A percentile compares a stretch with the other conserved stretches of the same genome.
These are phyloP conservation scores for Mesochorus sp. DNA, from an alignment of 2,888 invertebrate species.

Conservation along the genomic window DNA sequence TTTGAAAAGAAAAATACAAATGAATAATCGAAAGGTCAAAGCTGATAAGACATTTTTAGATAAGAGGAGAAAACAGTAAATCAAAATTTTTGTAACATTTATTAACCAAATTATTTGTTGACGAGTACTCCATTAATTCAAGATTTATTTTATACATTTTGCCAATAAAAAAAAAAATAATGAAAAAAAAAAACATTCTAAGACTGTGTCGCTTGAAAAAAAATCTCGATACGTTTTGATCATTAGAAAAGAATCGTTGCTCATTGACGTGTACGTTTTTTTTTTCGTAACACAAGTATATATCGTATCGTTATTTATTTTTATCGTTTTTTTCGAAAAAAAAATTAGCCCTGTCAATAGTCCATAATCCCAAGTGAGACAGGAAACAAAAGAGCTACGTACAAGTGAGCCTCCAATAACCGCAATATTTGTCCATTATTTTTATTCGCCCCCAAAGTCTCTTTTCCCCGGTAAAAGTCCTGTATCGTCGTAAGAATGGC, in stretches of 20 bases:
- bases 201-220: slow-evolving; percentile 1
- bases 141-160: too few species aligned
- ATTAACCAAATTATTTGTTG: too few species aligned
- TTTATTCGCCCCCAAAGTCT: slow-evolving; percentile 17
- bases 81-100: too few species aligned
- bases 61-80: too few species aligned
- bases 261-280: neutral
- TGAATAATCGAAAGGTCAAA: too few species aligned
- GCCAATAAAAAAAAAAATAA: too few species aligned
- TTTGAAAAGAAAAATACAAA: too few species aligned
- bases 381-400: slow-evolving; percentile 3
- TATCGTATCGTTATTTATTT: slow-evolving; percentile 5
- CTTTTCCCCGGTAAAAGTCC: slow-evolving; percentile 4
- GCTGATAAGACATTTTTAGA: too few species aligned
- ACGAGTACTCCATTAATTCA: too few species aligned
- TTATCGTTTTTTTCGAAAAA: slow-evolving; percentile 2
- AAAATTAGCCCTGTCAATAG: slow-evolving; percentile 29
- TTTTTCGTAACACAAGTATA: slow-evolving; percentile 25
- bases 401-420: neutral
- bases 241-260: slow-evolving; percentile 32
- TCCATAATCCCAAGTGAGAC: slow-evolving; percentile 8
- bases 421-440: neutral
- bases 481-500: slow-evolving; percentile 32
- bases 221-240: slow-evolving; percentile 7
- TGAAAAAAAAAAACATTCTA: neutral